Evolutionary conservation across 2,797 vertebrate genomes (phyloP), one percentile per base, ranked within the genome.

Genomic region (Spinus pinus): DNA sequence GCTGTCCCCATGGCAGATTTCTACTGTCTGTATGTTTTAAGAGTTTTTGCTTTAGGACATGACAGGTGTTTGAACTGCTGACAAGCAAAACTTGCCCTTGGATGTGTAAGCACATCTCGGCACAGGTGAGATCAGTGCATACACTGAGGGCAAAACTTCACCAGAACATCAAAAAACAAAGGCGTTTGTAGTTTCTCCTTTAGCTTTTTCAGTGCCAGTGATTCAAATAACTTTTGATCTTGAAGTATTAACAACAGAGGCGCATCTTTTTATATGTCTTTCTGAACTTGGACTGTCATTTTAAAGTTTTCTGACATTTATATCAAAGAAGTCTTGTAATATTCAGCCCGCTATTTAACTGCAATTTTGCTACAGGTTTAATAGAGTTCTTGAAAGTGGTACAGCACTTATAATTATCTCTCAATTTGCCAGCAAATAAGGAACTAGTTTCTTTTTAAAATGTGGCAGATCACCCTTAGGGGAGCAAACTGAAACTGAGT

Each of bases 181-280:
- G 53, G 88, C 80, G 82, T 97, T 95, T 95, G 79, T 95, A 94
- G n/a, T 93, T 91, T 88, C 92, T 95, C 72, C 74, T 93, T 85
- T 88, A 85, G 62, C 86, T 65, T 94, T 89, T 81, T 87, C 47
- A 41, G 71, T 95, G 97, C 95, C 96, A 96, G 97, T 97, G 92
- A 96, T 96, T 98, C 97, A 97, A 94, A 96, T 88, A 85, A 96
- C 97, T 98, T 97, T 97, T 97, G 97, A 98, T 97, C 97, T 97
- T 97, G 87, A 96, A 91, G 81, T 95, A 91, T 81, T 89, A 91
- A 86, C 88, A 96, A 97, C 92, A 94, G 83, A 97, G 93, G 84
- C 69, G 46, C 95, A 96, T 97, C 95, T 95, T 96, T 98, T 98
- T 98, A 87, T 98, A 94, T 73, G 90, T 96, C 94, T 97, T 97